phyloP scores from a whole-genome alignment of 2,888 invertebrate species.

The Hofmannophila pseudospretella region DNA sequence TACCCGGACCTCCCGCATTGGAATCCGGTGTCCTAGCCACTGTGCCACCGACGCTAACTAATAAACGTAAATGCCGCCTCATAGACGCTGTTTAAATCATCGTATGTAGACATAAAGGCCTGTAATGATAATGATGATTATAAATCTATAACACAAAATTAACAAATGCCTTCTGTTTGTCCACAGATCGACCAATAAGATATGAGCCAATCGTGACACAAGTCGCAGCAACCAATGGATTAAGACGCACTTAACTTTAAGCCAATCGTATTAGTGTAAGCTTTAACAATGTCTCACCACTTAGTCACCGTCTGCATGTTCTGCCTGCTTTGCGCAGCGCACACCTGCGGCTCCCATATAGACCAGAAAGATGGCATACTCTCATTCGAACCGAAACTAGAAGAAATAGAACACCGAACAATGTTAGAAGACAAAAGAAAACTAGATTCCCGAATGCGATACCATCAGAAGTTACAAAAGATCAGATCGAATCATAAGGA shows the following conservation, averaged over 20 bases:
- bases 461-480: constrained; percentile 34
- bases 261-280: constrained; percentile 26
- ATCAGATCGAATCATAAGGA: constrained; percentile 27
- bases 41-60: too few relatives aligned
- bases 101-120: too few relatives aligned
- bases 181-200: constrained; percentile 3
- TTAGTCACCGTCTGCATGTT: constrained; percentile 90
- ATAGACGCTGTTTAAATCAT: too few relatives aligned
- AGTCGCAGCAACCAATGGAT: constrained; percentile 10
- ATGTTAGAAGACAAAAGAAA: constrained; percentile 39
- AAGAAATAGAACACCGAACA: constrained; percentile 30
- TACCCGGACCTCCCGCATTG: too few relatives aligned
- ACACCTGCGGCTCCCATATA: constrained; percentile 86
- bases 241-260: constrained; percentile 25
- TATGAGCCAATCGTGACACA: background rate
- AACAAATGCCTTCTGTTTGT: constrained; percentile 20
- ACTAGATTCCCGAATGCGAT: constrained; percentile 23
- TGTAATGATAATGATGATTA: too few relatives aligned
- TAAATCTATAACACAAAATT: background rate
- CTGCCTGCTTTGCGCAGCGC: constrained; percentile 87
- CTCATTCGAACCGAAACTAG: constrained; percentile 33
- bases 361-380: constrained; percentile 47
- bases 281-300: constrained; percentile 61
- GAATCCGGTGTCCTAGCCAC: too few relatives aligned
- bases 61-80: too few relatives aligned